Evolutionary conservation across 2,113 vertebrate species (phyloP), one percentile per base, ranked within the genome.

Genomic region (Paracanthobrama guichenoti): DNA sequence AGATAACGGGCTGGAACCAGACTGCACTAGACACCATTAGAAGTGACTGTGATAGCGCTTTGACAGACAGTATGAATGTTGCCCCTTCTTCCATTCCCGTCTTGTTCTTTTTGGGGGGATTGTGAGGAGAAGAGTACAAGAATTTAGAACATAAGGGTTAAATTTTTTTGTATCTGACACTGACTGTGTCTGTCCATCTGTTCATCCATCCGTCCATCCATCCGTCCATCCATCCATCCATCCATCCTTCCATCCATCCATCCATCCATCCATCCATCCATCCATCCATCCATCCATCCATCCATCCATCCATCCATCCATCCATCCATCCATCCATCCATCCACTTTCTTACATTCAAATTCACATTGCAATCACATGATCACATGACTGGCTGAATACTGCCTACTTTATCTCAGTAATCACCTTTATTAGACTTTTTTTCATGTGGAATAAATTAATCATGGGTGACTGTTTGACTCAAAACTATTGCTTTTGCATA

Each of bases 1-100:
- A 90, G 87, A 91, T 87, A 89, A 89, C 89, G 87, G 81, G 71
- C 84, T 79, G 42, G 26, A 84, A 83, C 64, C 76, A 26, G 80
- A 86, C 86, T 79, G 77, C 85, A 79, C 82, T 81, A 86, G 73
- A 86, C 60, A 20, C 80, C 80, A 71, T 88, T 89, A 86, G 82
- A 88, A 87, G 76, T 82, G 72, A 81, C 48, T 64, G 81, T 83
- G 80, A 84, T 86, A 86, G 81, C 60, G 59, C 55, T 88, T 87
- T 91, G 85, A 88, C 84, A 88, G 88, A 87, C 76, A 81, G 86
- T 42, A 83, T 76, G 75, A 82, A 69, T 11, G 60, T 16, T 71
- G 31, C 74, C 57, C 46, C 1, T 2, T 62, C 50, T 50, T 50
- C 77, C 46, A 28, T 73, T 73, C 66, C 39, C 22, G 22, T 31